phyloP scores from a whole-genome alignment of 1,140 invertebrate species.

The Luehdorfia chinensis region DNA sequence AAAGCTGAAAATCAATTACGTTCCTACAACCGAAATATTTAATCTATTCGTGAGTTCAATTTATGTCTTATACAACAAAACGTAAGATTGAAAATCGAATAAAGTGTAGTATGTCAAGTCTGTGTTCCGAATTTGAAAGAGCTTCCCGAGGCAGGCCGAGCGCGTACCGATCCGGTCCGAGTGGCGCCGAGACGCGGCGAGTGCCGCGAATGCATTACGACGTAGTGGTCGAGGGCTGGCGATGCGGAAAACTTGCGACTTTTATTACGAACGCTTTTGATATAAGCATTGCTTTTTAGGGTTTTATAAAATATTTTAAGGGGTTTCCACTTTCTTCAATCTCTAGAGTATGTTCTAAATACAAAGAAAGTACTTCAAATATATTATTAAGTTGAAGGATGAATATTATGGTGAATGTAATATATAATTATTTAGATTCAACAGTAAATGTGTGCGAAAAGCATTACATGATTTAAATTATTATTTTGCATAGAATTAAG shows the following conservation, averaged over 20 bases:
- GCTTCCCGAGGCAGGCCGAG: constrained; percentile 63
- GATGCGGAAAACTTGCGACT: constrained; percentile 32
- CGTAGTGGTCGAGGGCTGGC: constrained; percentile 53
- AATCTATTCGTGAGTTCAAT: constrained; percentile 16
- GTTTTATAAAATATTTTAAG: constrained; percentile 3
- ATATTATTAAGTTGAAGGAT: no score
- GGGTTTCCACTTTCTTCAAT: neutral
- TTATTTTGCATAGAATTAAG: no score
- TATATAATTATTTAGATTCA: no score
- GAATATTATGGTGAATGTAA: no score
- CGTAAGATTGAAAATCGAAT: constrained; percentile 28
- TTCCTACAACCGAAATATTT: neutral
- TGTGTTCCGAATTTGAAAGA: constrained; percentile 62
- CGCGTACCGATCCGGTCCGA: constrained; percentile 72
- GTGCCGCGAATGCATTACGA: constrained; percentile 68
- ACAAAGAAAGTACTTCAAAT: no score
- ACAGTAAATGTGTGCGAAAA: no score
- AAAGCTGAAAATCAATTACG: constrained; percentile 13
- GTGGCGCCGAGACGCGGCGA: constrained; percentile 67
- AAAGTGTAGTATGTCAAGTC: constrained; percentile 46
- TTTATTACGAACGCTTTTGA: constrained; percentile 14
- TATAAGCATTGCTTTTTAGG: neutral
- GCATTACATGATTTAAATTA: no score
- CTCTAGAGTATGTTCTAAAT: no score
- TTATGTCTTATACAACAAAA: constrained; percentile 10